A percentile compares a stretch with the other conserved stretches of the same genome.
Conservation (phyloP, 2,797 vertebrate genomes). For the Moxostoma hubbsi region DNA sequence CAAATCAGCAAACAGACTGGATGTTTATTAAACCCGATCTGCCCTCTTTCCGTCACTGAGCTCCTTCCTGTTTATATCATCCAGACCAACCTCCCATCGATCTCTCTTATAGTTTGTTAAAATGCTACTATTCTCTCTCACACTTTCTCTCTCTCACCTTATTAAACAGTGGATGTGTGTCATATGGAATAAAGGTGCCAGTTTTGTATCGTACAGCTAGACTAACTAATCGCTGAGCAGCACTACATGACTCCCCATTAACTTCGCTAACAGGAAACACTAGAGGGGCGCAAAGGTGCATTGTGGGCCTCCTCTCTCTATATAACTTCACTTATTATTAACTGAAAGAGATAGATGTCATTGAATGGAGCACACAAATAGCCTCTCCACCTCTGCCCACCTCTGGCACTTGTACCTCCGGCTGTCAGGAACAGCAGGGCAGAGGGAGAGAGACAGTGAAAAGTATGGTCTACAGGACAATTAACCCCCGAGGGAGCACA, state of each 20-base stretch:
- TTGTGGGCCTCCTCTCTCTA: background rate
- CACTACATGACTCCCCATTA: conserved; percentile 55
- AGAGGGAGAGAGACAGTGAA: background rate
- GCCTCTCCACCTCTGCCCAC: conserved; percentile 36
- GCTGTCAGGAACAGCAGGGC: conserved; percentile 8
- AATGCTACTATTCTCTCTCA: background rate
- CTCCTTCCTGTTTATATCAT: conserved; percentile 47
- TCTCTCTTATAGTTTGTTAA: conserved; percentile 5
- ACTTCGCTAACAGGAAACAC: conserved; percentile 36
- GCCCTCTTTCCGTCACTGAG: conserved; percentile 66
- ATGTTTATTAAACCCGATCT: conserved; percentile 57
- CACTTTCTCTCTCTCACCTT: conserved; percentile 21
- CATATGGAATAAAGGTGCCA: conserved; percentile 40
- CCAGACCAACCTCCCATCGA: conserved; percentile 12
- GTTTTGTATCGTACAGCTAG: conserved; percentile 9
- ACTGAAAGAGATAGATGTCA: conserved; percentile 60
- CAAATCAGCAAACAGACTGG: conserved; percentile 44
- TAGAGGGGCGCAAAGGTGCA: conserved; percentile 29
- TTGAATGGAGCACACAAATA: conserved; percentile 38
- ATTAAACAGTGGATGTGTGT: conserved; percentile 58
- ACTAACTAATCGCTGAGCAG: conserved; percentile 29
- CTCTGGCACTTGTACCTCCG: conserved; percentile 22
- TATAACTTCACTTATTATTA: conserved; percentile 23
- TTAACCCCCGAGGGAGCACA: conserved; percentile 69
- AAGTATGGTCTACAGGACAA: conserved; percentile 63